Percentiles rank a stretch among this genome's conserved stretches.
Conservation (phyloP, 2,113 vertebrate genomes). For the Equus quagga region DNA sequence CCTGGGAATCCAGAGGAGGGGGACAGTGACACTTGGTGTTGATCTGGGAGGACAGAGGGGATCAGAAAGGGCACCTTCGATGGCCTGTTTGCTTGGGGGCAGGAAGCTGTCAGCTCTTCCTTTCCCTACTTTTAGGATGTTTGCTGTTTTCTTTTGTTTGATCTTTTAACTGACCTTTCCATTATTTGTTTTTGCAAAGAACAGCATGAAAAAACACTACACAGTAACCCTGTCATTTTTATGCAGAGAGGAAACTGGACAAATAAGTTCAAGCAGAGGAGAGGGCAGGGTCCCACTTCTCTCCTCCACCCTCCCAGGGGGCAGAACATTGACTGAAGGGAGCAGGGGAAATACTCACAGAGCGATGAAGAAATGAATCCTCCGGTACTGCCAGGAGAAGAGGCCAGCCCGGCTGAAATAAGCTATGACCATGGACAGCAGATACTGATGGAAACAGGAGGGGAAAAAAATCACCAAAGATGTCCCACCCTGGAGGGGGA, state of each 20-base stretch:
- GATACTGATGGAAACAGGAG: slow-evolving; percentile 56
- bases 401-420: slow-evolving; percentile 55
- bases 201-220: neutral
- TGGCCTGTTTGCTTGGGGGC: too few relatives aligned
- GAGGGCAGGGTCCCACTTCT: neutral
- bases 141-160: neutral
- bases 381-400: slow-evolving; percentile 54
- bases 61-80: neutral
- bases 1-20: neutral
- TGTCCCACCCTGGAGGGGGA: neutral
- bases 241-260: neutral
- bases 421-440: slow-evolving; percentile 61
- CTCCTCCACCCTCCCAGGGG: neutral
- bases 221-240: neutral
- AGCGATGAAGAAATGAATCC: slow-evolving; percentile 69
- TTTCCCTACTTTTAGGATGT: neutral
- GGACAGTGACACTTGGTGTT: neutral
- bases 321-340: accelerated
- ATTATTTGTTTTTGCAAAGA: neutral
- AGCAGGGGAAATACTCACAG: slow-evolving; percentile 57
- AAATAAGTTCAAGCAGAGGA: neutral
- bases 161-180: neutral
- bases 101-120: accelerated
- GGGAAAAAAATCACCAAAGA: accelerated
- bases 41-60: neutral